These are phyloP conservation scores for Nesometra sesokonis DNA, from an alignment of 35 echinoderm and acorn worm genomes.

Conservation along the genomic window DNA sequence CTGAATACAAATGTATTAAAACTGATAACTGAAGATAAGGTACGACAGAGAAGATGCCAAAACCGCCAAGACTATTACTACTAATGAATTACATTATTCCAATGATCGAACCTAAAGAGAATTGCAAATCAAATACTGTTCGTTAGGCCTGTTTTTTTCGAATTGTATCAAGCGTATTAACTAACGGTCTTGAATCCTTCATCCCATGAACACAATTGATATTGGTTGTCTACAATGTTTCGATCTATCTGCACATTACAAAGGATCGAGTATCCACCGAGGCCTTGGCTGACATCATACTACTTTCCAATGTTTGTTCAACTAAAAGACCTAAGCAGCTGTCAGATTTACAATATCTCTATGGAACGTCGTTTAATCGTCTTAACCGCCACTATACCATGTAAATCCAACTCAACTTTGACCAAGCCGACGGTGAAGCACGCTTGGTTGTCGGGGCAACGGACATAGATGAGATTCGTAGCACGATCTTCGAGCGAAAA, in stretches of 20 bases:
- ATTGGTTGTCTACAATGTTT: background rate
- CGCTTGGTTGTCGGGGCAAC: background rate
- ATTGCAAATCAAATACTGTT: too few species aligned
- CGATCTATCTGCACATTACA: background rate
- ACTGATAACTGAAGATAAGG: too few species aligned
- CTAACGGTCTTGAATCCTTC: too few species aligned
- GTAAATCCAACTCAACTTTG: background rate
- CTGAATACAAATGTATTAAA: too few species aligned
- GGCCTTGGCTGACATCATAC: background rate
- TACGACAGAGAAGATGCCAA: too few species aligned
- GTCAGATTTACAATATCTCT: background rate
- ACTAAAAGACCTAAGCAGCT: background rate
- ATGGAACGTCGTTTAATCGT: too few species aligned
- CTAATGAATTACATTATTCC: too few species aligned
- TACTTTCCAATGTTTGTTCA: background rate
- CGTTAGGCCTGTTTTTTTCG: too few species aligned
- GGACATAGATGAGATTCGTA: background rate
- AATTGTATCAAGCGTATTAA: too few species aligned
- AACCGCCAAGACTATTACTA: too few species aligned
- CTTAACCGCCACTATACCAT: background rate
- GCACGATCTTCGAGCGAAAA: background rate
- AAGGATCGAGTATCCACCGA: background rate
- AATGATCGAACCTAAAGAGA: too few species aligned
- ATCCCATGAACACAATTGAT: too few species aligned
- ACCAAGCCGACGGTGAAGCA: background rate